Percentiles rank a stretch among this genome's conserved stretches.
Conservation (phyloP, 2,888 invertebrate genomes). For the Arrhopalites spinosus region DNA sequence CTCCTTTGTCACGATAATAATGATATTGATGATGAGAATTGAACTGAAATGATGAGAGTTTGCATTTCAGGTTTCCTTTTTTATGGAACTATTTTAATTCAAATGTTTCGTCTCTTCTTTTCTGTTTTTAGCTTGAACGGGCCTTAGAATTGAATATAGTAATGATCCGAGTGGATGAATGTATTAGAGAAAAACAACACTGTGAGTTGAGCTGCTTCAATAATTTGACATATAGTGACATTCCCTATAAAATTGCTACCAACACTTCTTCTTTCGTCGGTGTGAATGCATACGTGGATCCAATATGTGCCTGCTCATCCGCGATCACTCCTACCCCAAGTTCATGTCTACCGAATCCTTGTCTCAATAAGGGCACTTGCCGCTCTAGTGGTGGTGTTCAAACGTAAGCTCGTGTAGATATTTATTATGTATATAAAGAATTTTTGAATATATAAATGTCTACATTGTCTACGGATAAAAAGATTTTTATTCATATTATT, state of each 20-base stretch:
- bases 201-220: conserved; percentile 78
- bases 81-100: not conserved
- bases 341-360: conserved; percentile 58
- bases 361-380: conserved; percentile 52
- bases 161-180: conserved; percentile 91
- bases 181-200: conserved; percentile 75
- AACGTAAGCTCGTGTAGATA: not conserved
- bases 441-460: too few relatives aligned
- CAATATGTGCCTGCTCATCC: conserved; percentile 68
- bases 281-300: conserved; percentile 80
- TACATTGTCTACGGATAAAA: too few relatives aligned
- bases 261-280: conserved; percentile 94
- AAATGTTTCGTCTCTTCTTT: conserved; percentile 39
- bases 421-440: not conserved
- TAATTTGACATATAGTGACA: conserved; percentile 69
- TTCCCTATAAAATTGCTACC: conserved; percentile 83
- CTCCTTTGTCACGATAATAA: not conserved
- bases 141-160: conserved; percentile 75
- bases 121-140: conserved; percentile 64
- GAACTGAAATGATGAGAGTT: not conserved
- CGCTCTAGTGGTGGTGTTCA: conserved; percentile 23
- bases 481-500: too few relatives aligned
- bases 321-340: conserved; percentile 56
- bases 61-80: not conserved
- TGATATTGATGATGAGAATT: not conserved